Evolutionary conservation across 30 jellyfish, hydroid and myxozoan species (phyloP).

Genomic region (Turritopsis rubra): DNA sequence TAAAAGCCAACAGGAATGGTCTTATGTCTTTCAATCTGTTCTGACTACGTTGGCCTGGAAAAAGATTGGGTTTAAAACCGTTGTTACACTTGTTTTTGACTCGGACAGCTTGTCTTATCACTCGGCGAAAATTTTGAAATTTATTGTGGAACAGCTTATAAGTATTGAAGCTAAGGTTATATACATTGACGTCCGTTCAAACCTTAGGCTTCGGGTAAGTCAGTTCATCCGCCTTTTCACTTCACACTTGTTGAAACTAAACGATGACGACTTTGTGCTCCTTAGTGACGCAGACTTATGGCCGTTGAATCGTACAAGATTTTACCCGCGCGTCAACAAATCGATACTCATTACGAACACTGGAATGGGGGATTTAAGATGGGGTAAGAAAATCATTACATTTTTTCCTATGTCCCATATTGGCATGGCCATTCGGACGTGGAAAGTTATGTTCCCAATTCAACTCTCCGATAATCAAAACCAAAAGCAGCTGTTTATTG

Average conservation of each 20-base stretch:
- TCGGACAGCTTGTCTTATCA: not conserved
- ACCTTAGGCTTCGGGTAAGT: not conserved
- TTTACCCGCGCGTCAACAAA: not conserved
- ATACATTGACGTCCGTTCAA: not conserved
- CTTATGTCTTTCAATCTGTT: constrained; percentile 10
- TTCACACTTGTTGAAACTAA: not conserved
- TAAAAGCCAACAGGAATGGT: not conserved
- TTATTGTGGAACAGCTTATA: not conserved
- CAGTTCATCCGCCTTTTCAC: not conserved
- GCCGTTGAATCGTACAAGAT: not conserved
- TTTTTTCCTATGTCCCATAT: not conserved
- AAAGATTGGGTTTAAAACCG: not conserved
- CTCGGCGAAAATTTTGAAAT: not conserved
- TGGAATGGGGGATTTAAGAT: not conserved
- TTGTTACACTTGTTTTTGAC: not conserved
- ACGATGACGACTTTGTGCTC: not conserved
- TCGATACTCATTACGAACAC: not conserved
- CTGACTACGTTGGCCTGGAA: not conserved
- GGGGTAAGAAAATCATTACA: not conserved
- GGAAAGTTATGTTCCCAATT: constrained; percentile 1
- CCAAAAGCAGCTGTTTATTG: not conserved
- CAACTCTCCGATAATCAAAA: not conserved
- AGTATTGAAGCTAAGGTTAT: not conserved
- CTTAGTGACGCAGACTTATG: not conserved
- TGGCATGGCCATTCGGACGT: not conserved